phyloP scores from a whole-genome alignment of 2,797 vertebrate species.

The Lutjanus campechanus region DNA sequence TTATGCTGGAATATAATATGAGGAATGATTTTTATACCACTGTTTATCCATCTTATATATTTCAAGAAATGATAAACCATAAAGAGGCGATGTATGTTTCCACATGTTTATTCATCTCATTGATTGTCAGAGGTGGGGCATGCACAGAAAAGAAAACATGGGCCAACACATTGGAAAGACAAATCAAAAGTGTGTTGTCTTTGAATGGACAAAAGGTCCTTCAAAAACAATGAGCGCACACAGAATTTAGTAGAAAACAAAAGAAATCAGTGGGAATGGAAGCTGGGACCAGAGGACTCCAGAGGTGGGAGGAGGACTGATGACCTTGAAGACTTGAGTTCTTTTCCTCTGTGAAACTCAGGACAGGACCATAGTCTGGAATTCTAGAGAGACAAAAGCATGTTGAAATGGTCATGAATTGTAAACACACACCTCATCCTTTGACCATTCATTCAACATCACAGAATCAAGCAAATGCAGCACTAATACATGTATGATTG shows the following conservation, averaged over 20 bases:
- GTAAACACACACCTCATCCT: neutral
- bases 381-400: slow-evolving; percentile 85
- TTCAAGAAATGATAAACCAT: slow-evolving; percentile 1
- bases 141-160: slow-evolving; percentile 51
- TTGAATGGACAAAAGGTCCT: slow-evolving; percentile 54
- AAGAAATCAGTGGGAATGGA: slow-evolving; percentile 45
- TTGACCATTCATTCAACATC: neutral
- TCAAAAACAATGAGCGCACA: slow-evolving; percentile 56
- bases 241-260: slow-evolving; percentile 64
- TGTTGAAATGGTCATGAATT: slow-evolving; percentile 1
- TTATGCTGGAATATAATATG: neutral
- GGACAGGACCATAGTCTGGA: slow-evolving; percentile 93
- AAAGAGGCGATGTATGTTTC: slow-evolving; percentile 22
- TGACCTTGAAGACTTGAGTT: slow-evolving; percentile 37
- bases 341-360: slow-evolving; percentile 78
- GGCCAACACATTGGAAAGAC: slow-evolving; percentile 50
- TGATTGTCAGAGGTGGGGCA: slow-evolving; percentile 56
- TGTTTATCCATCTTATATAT: neutral
- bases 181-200: slow-evolving; percentile 50
- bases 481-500: neutral
- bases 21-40: neutral
- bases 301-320: slow-evolving; percentile 22
- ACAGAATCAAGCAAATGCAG: neutral
- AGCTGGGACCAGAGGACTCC: slow-evolving; percentile 34
- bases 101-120: slow-evolving; percentile 79